Base-by-base conservation (phyloP, 2,888 invertebrate genomes). In the Coremacera marginata region DNA sequence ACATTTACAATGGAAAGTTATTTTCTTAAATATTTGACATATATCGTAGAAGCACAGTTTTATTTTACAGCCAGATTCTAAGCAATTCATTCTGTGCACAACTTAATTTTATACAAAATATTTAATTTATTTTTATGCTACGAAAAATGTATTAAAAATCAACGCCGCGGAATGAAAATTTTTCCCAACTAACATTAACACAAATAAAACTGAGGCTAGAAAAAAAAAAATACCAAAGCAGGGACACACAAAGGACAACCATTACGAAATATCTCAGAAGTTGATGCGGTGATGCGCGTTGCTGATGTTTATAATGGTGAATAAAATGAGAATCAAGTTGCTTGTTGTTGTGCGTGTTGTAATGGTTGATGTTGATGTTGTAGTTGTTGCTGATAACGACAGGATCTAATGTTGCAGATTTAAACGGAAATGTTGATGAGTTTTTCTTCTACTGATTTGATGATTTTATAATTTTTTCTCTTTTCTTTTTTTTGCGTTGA, bases 21-120 rank as follows among this genome's bases (percentile, higher is more conserved):
- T 19, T 25, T 68, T 68, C 16, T 44, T 25, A 60, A 60, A 14
- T 22, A 25, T 16, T 27, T 60, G n/a, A 11, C 25, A 25, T 14
- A 27, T 27, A 27, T n/a, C n/a, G 7, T 27, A 27, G 25, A 60
- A 67, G 37, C 44, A 44, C 19, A 67, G 44, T 19, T 34, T 67
- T 65, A 37, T 44, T 67, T 19, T 19, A 67, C 37, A 49, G 5
- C 44, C 44, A 11, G 44, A 67, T 19, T 34, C 44, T 44, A 44
- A 44, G 44, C 44, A 44, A 44, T 44, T 44, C 44, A 11, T 44
- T 44, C 44, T 44, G 44, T 44, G 44, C 51, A 27, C 22, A 68
- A 68, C 68, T 68, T 68, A 68, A 68, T 68, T 68, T 68, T 7
- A 68, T 27, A 68, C 68, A 68, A 68, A 68, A 49, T 68, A 68